These are phyloP conservation scores for Megaceryle maxima DNA, from an alignment of 2,113 vertebrate genomes.

Conservation along the genomic window DNA sequence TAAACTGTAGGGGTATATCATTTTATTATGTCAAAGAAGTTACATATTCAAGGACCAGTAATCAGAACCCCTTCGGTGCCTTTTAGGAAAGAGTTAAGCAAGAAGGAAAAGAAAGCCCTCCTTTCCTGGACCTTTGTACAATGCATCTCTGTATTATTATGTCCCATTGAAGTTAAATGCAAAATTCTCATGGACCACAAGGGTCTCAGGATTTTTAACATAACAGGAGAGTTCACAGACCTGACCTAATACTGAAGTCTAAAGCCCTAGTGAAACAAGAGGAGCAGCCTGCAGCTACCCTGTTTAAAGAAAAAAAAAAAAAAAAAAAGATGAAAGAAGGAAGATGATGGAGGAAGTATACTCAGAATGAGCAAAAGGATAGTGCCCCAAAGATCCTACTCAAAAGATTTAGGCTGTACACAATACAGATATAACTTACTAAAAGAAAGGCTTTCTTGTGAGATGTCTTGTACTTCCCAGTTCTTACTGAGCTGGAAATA, in stretches of 20 bases:
- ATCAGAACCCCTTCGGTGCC: background rate
- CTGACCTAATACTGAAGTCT: background rate
- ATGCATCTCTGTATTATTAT: background rate
- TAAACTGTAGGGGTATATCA: background rate
- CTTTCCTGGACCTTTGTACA: background rate
- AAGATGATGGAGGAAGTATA: background rate
- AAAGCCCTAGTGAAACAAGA: background rate
- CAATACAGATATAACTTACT: background rate
- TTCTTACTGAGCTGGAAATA: constrained; percentile 34
- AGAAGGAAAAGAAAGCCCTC: background rate
- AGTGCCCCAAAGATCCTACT: background rate
- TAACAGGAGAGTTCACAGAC: background rate
- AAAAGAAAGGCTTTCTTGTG: constrained; percentile 15
- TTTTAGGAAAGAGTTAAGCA: background rate
- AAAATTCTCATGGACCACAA: background rate
- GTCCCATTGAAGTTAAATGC: background rate
- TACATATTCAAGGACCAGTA: background rate
- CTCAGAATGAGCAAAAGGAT: background rate
- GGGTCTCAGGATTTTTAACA: background rate
- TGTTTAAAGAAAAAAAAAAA: background rate
- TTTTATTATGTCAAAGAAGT: background rate
- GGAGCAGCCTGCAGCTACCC: background rate
- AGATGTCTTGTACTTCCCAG: background rate
- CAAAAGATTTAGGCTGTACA: background rate
- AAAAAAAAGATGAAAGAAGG: background rate